Base-by-base conservation (phyloP, 2,797 vertebrate genomes). In the Rhynchonycteris naso region DNA sequence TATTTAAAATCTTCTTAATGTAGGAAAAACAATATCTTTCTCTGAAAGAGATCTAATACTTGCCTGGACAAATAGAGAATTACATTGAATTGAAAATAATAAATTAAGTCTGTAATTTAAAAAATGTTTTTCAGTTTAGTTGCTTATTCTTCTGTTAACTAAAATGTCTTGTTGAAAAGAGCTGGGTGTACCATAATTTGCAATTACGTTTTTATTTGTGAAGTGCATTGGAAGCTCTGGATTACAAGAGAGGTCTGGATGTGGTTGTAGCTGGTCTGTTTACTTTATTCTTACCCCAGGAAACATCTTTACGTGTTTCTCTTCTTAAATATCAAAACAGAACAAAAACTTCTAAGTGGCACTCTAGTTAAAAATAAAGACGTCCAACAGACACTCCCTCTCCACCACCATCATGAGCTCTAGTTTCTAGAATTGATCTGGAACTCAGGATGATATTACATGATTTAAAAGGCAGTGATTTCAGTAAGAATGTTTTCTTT, bases 1-100 rank as follows among this genome's bases (percentile, higher is more conserved):
- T 50, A 75, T 88, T 76, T 58, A 83, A 88, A 83, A 13, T 88
- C 47, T 72, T 18, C 30, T 85, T 79, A 87, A 80, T 71, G 74
- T 59, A 63, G 21, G 11, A 71, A 43, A 92, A 59, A 92, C 84
- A 87, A 87, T 82, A 16, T 7, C 24, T 82, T 76, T 68, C 33
- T 71, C 59, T 82, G 35, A 71, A 43, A 72, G 56, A 65, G 5
- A 68, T 50, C 50, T 38, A 30, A 66, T 75, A 59, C 19, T 9
- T 86, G 19, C 1, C 11, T n/a, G 30, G 74, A 66, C 35, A 72
- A 56, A 94, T 30, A 65, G 43, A 78, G 24, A 71, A 85, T 15
- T 90, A 71, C 69, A 89, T 21, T 16, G 43, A 58, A 54, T 9
- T 61, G 65, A 80, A 90, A 47, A 80, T 1, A 52, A 58, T 35